Base-by-base conservation (phyloP, 2,888 invertebrate species). In the Sepioteuthis lessoniana region DNA sequence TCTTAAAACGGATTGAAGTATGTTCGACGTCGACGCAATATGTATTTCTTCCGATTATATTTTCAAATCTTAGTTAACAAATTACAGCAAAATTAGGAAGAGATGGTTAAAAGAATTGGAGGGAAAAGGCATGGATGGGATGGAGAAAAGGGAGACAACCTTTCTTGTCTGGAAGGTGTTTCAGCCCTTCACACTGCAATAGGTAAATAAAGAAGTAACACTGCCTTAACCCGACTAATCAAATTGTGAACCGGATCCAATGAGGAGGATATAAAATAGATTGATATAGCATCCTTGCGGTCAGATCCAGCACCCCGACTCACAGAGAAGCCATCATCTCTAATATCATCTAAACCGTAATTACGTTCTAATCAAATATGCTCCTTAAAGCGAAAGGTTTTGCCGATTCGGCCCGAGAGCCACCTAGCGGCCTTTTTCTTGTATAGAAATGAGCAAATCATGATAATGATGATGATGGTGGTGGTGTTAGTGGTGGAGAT, bases 141-240 rank as follows among this genome's bases (percentile, higher is more conserved):
- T 16, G 10, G 55, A 55, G 21, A n/a, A 76, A 76, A 35, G 76
- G 13, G 76, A n/a, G n/a, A 76, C 76, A 76, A 76, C 76, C 19
- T n/a, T n/a, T 76, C n/a, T 76, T 76, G 76, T 76, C 76, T 76
- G 76, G 76, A 76, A 76, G 76, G 76, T 55, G 55, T 55, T 55
- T 55, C 55, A 55, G 55, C 55, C 76, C n/a, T 76, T 76, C 35
- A 16, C 76, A n/a, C n/a, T 16, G 76, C 76, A 76, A 76, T 76
- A 76, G 76, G 76, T 76, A 76, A 76, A 76, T 76, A 76, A 76
- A 76, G 76, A n/a, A 76, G 76, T 76, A 76, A 76, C 76, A 76
- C 76, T n/a, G 76, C 35, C 76, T 76, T 76, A 76, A 76, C 76
- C 76, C 76, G n/a, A 8, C n/a, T 76, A 76, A 76, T 76, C 76